Evolutionary conservation across 2,888 invertebrate species (phyloP).

Genomic region (Cephus pygmeus): DNA sequence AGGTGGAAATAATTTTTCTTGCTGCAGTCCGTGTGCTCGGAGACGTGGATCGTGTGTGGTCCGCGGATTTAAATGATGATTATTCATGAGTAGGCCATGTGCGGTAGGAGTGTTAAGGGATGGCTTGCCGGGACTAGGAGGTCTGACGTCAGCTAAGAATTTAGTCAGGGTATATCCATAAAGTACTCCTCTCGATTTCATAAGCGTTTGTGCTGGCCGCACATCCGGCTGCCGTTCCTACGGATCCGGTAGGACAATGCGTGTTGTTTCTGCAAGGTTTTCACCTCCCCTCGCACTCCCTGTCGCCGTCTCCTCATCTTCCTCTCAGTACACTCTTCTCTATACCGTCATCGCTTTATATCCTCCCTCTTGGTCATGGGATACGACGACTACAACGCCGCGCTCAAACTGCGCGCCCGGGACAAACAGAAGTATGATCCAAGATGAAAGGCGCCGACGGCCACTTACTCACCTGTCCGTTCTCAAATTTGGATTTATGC

Average conservation of each 20-base stretch:
- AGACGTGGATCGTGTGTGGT: not conserved
- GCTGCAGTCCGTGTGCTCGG: not conserved
- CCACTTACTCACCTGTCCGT: constrained; percentile 40
- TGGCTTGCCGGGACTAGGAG: not conserved
- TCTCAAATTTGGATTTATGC: constrained; percentile 59
- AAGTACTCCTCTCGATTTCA: not conserved
- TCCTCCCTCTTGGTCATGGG: not conserved
- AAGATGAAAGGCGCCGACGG: constrained; percentile 58
- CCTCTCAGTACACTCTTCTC: constrained; percentile 6
- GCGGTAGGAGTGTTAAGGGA: constrained; percentile 12
- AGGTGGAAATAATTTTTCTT: not conserved
- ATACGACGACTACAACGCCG: not conserved
- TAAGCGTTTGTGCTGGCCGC: constrained; percentile 41
- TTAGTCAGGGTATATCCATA: not conserved
- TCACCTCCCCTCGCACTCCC: constrained; percentile 22
- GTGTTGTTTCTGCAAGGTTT: constrained; percentile 5
- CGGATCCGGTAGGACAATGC: constrained; percentile 51
- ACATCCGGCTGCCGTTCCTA: constrained; percentile 47
- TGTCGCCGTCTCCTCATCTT: constrained; percentile 16
- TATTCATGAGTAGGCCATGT: constrained; percentile 36
- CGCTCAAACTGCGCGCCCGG: constrained; percentile 19
- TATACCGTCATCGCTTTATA: constrained; percentile 7
- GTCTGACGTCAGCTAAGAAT: not conserved
- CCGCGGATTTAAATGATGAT: constrained; percentile 30
- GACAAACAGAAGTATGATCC: constrained; percentile 62